Conservation (phyloP, 1,140 invertebrate species). For the Caerostris extrusa region DNA sequence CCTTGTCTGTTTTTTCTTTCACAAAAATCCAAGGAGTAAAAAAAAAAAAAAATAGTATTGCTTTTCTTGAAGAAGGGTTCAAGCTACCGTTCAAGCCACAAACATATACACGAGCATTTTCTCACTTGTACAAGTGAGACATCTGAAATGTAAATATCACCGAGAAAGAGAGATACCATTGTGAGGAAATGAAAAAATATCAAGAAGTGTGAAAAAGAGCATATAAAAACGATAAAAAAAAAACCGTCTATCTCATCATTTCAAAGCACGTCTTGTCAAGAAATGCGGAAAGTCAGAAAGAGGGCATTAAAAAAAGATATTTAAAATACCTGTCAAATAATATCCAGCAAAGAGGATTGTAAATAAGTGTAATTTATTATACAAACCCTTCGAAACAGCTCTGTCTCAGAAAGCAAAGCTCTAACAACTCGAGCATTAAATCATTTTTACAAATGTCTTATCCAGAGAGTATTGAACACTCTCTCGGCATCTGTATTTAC, state of each 20-base stretch:
- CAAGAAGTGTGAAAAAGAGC: conserved; percentile 8
- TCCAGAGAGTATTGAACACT: too few relatives aligned
- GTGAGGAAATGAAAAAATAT: conserved; percentile 23
- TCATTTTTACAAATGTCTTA: too few relatives aligned
- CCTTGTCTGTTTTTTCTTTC: neutral
- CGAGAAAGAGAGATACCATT: neutral
- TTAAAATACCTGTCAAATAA: too few relatives aligned
- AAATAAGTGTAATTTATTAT: too few relatives aligned
- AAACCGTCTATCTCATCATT: conserved; percentile 20
- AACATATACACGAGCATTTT: conserved; percentile 61
- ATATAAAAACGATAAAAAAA: conserved; percentile 21
- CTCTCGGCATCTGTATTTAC: too few relatives aligned
- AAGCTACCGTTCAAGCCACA: conserved; percentile 51
- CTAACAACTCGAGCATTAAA: too few relatives aligned
- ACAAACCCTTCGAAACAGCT: too few relatives aligned
- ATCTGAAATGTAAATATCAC: conserved; percentile 70
- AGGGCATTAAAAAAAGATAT: too few relatives aligned
- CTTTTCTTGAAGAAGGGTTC: conserved; percentile 6
- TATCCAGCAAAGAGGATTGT: too few relatives aligned
- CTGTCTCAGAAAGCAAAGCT: too few relatives aligned
- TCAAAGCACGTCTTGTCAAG: conserved; percentile 44
- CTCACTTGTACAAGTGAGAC: conserved; percentile 53
- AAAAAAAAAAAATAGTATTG: conserved; percentile 4
- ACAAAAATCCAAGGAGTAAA: neutral
- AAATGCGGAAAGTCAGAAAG: conserved; percentile 1